Conservation (phyloP, 2,888 invertebrate genomes). For the Bellardia pandia region DNA sequence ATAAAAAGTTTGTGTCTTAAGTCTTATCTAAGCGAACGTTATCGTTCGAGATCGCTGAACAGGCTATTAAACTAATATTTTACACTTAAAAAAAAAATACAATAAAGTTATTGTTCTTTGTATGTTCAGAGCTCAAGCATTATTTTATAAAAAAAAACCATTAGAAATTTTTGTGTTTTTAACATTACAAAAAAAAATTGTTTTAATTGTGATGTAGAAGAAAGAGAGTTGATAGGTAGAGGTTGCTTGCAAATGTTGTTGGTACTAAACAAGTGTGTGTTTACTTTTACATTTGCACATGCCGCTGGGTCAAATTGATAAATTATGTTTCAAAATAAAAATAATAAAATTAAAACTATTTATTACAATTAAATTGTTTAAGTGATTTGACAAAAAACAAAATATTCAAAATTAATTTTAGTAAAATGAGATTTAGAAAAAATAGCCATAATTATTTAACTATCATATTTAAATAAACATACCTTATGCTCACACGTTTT, state of each 20-base stretch:
- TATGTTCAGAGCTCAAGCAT: conserved; percentile 17
- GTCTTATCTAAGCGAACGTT: no score
- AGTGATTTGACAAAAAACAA: conserved; percentile 16
- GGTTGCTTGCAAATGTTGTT: not conserved
- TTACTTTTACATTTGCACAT: conserved; percentile 23
- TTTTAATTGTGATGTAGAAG: not conserved
- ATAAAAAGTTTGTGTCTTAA: no score
- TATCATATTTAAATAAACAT: conserved; percentile 77
- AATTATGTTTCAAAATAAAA: not conserved
- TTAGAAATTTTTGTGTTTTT: not conserved
- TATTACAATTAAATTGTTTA: not conserved
- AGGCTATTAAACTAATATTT: not conserved
- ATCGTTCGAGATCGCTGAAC: no score
- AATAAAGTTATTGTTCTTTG: not conserved
- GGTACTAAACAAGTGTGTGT: conserved; percentile 10
- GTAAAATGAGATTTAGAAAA: not conserved
- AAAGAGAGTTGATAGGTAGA: not conserved
- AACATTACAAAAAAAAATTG: conserved; percentile 1
- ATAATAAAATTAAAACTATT: conserved; percentile 4
- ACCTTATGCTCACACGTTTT: conserved; percentile 84
- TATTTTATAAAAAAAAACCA: not conserved
- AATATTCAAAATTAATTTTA: not conserved
- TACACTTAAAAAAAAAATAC: not conserved
- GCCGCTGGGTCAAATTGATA: conserved; percentile 20
- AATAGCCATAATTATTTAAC: conserved; percentile 3